Evolutionary conservation across 2,113 vertebrate genomes (phyloP), one percentile per base, ranked within the genome.

Genomic region (Oncorhynchus gorbuscha): DNA sequence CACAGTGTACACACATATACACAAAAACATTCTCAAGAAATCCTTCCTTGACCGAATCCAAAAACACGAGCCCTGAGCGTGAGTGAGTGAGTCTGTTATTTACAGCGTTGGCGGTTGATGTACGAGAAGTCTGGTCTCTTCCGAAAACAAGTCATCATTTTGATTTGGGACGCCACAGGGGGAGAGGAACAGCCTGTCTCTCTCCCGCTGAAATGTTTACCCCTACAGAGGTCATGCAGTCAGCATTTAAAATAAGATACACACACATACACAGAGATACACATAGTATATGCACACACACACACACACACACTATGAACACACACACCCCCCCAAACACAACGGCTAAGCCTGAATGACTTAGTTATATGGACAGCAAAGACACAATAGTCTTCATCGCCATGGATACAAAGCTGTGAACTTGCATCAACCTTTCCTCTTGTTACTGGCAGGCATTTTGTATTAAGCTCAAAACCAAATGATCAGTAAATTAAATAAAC

Each of bases 81-180:
- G 61, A 64, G 58, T 64, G 22, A 64, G 58, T 26, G 26, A 28
- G 14, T 39, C 4, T n/a, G 28, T 68, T 30, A 12, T 30, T 35
- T 30, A 8, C 26, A 35, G 66, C 18, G 66, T 68, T 74, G 81
- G 76, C 79, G 66, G 78, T 79, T 85, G 87, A 92, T 89, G 84
- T 88, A 90, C 55, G 84, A 87, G 83, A 66, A 55, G 11, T 30
- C 32, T 59, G 1, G 59, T 78, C 83, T 78, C 76, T 88, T 76
- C 79, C 81, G 85, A 89, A 89, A 93, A 90, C 92, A 91, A 85
- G 75, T 84, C 87, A 89, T 93, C 91, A 92, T 76, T 87, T 83
- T 93, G 92, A 92, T 26, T 84, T 13, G 72, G 76, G 77, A 87
- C 81, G 68, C 90, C 89, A 88, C 90, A 92, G 76, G 81, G 71